A percentile compares a stretch with the other conserved stretches of the same genome.
phyloP scores from a whole-genome alignment of 2,888 invertebrate species.

The Corythucha ciliata region DNA sequence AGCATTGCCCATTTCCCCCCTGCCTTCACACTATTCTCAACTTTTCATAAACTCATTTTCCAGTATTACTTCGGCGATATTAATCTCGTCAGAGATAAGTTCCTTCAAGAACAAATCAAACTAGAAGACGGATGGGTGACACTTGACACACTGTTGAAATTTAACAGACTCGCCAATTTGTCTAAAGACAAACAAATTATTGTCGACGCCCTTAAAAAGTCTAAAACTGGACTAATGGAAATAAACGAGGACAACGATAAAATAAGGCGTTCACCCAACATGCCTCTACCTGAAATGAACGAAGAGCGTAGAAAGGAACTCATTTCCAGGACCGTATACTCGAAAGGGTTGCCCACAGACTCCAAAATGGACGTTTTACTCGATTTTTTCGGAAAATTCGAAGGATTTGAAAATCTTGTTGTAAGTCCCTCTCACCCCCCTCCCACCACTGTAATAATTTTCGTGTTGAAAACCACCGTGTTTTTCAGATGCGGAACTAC shows the following conservation, averaged over 20 bases:
- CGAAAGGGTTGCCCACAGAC: conserved; percentile 73
- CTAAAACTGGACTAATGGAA: conserved; percentile 61
- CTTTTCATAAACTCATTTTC: conserved; percentile 31
- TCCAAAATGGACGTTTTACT: conserved; percentile 59
- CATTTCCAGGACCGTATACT: conserved; percentile 67
- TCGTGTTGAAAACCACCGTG: no score
- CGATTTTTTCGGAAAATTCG: conserved; percentile 60
- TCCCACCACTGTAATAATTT: not conserved
- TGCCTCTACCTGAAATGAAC: conserved; percentile 72
- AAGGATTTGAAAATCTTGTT: conserved; percentile 44
- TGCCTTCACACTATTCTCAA: no score
- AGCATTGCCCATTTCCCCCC: no score
- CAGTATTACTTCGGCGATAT: conserved; percentile 78
- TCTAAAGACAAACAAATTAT: conserved; percentile 61
- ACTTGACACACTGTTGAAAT: conserved; percentile 70
- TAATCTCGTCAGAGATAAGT: conserved; percentile 86
- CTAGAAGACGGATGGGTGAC: conserved; percentile 88
- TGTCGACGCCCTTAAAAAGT: conserved; percentile 61
- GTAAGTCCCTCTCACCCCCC: conserved; percentile 38
- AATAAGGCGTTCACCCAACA: conserved; percentile 61
- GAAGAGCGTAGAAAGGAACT: conserved; percentile 74
- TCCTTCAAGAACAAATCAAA: conserved; percentile 75
- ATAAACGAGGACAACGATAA: conserved; percentile 61
- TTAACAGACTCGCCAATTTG: conserved; percentile 72
- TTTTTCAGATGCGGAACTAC: conserved; percentile 47